Evolutionary conservation across 2,888 invertebrate genomes (phyloP), one percentile per base, ranked within the genome.

Genomic region (Rosalia funebris): DNA sequence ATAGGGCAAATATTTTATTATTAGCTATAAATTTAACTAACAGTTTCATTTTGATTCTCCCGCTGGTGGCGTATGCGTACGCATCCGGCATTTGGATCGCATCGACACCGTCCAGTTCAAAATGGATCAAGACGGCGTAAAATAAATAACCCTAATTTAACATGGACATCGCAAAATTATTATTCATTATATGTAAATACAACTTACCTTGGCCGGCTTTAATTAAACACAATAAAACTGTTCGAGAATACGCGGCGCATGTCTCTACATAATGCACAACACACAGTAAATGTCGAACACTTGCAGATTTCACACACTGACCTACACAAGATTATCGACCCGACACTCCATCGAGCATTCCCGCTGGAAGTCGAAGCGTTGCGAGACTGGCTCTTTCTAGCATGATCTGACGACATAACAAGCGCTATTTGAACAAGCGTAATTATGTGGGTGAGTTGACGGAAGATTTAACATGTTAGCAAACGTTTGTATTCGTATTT

Each of bases 231-330:
- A 19, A 7, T 36, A 48, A 17, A 48, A 48, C 19, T 36, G 20
- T 48, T 34, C 1, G 10, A 48, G 7, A 48, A 12, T 9, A 25
- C 19, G 11, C 19, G 12, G 36, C 17, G 17, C 36, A 48, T 48
- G 36, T 19, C 36, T 48, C 41, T 41, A 48, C 48, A 34, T 48
- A 48, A 36, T 48, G 36, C 34, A 37, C 20, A 48, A 48, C 36
- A 36, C 48, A 48, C 48, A 15, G 25, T 31, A 31, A 42, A 45
- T 45, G 45, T 45, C 1, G 31, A 34, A 34, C 25, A 25, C 9
- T 5, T 34, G 34, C 25, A 7, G 25, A 17, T 16, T 45, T 45
- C 31, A 45, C 45, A 31, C 17, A 45, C 45, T 45, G 45, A 45
- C 45, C 45, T 45, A 45, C 41, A 41, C 41, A 41, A 41, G 41